Base-by-base conservation (phyloP, 2,888 invertebrate species). In the Netelia virgata region DNA sequence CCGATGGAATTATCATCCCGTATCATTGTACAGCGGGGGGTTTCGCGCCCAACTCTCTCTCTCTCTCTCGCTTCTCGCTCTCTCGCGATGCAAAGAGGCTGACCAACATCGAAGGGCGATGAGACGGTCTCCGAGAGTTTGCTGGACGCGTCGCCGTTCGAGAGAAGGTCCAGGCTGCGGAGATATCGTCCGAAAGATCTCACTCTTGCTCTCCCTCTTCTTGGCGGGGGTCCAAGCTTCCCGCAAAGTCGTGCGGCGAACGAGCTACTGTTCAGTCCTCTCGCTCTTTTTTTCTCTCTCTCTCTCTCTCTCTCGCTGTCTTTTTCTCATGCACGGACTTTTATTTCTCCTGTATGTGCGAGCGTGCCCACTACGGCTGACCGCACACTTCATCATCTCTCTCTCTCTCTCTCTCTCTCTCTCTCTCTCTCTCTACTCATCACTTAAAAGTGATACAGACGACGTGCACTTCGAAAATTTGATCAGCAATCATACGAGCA, bases 21-120 rank as follows among this genome's bases (percentile, higher is more conserved):
- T 90, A 90, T 90, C 91, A 88, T 87, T 89, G 84, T 91, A 86
- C 92, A 90, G 89, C 92, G 87, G 92, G 92, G 92, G 91, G 91
- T 86, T 90, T 89, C 88, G 86, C 90, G 74, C 80, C 79, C 20
- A 36, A 53, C 70, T 23, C 59, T 36, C 70, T 5, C 16, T 43
- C 36, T 14, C 20, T 53, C 66, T 72, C 55, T 55, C 64, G 0
- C 36, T 36, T 36, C 8, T 61, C 18, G 55, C 73, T 9, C 43
- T 61, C 36, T 73, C 70, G 75, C 69, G 64, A 74, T 73, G 73
- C 47, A 76, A 76, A 78, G 82, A 66, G 83, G 50, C 36, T 64
- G 69, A 55, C 74, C 61, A 47, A 59, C 73, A 76, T 41, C 36
- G 43, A 80, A 76, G 75, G 70, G 73, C 73, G 64, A 70, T 61